Base-by-base conservation (phyloP, 2,888 invertebrate genomes). In the Lymantria monacha region DNA sequence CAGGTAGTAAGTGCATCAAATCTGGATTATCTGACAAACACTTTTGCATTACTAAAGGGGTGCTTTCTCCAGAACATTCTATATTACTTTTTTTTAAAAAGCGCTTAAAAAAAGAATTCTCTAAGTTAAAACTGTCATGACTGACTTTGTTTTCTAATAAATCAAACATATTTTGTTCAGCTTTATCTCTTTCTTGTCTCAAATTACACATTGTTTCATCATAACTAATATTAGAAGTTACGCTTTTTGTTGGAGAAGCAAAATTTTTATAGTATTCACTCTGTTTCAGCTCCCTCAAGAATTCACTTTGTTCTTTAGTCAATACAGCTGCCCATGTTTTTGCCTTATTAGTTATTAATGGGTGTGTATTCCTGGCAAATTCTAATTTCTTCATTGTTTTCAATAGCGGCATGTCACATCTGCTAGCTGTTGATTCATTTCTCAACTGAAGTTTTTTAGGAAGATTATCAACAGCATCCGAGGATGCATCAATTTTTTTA, bases 161-260 rank as follows among this genome's bases (percentile, higher is more conserved):
- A 72, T 97, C 96, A 83, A 97, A 97, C 71, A 96, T 93, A 55
- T 93, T 93, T 57, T 96, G 91, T 71, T 96, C 96, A 33, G 93
- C 94, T 1, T 81, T 64, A 79, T 93, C 93, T 69, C 80, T 87
- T 30, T 87, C 87, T 14, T 79, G 75, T 12, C 63, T 70, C 3
- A 81, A 57, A 72, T 69, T 86, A 57, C 40, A 58, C 31, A 75
- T 59, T 37, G 75, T 76, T 44, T 85, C 85, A 69, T 87, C 80
- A 72, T 75, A 82, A 54, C 88, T 89, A 1, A 70, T 59, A 46
- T 91, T 84, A 3, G 90, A 87, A 31, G 76, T 51, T 15, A 61
- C 63, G 67, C 87, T 91, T 69, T 89, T 90, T 3, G 86, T 64
- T 41, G 90, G 90, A 3, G 91, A 89, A 38, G 64, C 57, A 76